Evolutionary conservation across 30 jellyfish, hydroid and myxozoan species (phyloP).

Genomic region (Pelagia noctiluca): DNA sequence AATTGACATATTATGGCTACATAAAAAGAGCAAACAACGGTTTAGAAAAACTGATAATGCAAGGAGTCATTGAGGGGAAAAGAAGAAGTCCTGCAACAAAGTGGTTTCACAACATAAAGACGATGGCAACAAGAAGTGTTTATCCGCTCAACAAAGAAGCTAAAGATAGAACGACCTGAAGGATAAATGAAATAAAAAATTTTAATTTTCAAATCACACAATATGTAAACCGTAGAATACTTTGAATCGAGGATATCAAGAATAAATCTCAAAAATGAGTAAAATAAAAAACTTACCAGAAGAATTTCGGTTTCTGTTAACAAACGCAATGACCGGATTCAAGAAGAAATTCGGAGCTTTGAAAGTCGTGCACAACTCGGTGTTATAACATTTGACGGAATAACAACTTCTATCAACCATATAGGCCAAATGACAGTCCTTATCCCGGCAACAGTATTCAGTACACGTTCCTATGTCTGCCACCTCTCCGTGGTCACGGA

Average conservation of each 20-base stretch:
- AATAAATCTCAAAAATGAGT: neutral
- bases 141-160: too few relatives aligned
- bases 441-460: constrained; percentile 86
- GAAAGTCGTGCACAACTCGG: constrained; percentile 81
- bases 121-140: too few relatives aligned
- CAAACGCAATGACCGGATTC: constrained; percentile 85
- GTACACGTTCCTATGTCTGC: constrained; percentile 81
- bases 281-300: constrained; percentile 39
- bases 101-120: too few relatives aligned
- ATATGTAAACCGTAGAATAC: neutral
- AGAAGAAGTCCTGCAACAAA: too few relatives aligned
- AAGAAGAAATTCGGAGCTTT: constrained; percentile 77
- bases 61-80: too few relatives aligned
- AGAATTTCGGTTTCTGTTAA: constrained; percentile 55
- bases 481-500: constrained; percentile 90
- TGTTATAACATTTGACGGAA: constrained; percentile 74
- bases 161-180: too few relatives aligned
- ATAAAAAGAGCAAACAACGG: too few relatives aligned
- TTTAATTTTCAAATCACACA: too few relatives aligned
- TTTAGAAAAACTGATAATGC: too few relatives aligned
- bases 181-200: too few relatives aligned
- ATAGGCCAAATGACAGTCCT: constrained; percentile 88
- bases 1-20: too few relatives aligned
- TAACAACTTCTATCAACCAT: constrained; percentile 81
- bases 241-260: neutral